Evolutionary conservation across 2,113 vertebrate genomes (phyloP).

Genomic region (Cinclus mexicanus): DNA sequence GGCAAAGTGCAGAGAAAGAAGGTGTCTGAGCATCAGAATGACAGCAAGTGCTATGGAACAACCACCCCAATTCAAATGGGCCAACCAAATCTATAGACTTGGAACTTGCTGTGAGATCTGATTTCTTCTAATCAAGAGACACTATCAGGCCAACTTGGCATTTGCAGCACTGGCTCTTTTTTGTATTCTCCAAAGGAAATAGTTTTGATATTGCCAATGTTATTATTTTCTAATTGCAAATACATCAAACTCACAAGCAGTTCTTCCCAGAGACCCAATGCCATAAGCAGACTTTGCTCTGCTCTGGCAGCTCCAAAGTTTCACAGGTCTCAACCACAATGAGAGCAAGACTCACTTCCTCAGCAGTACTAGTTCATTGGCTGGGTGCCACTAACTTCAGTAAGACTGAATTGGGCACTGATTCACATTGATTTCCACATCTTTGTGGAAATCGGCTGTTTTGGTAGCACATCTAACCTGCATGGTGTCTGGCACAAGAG

Average conservation of each 20-base stretch:
- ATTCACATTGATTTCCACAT: background rate
- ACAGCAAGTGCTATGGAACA: background rate
- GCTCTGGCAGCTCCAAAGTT: background rate
- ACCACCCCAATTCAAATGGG: background rate
- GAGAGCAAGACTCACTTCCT: background rate
- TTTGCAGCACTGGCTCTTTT: background rate
- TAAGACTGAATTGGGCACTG: background rate
- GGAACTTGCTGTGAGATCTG: background rate
- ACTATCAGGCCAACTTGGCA: background rate
- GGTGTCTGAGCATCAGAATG: background rate
- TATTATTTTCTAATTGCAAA: background rate
- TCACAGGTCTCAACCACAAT: background rate
- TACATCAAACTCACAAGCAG: background rate
- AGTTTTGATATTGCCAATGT: background rate
- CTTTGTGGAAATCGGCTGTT: background rate
- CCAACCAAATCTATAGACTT: background rate
- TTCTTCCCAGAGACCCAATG: background rate
- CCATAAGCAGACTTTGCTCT: background rate
- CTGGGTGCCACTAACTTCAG: background rate
- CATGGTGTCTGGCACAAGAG: background rate
- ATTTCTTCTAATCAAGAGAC: background rate
- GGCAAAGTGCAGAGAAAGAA: background rate
- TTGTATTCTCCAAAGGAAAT: background rate
- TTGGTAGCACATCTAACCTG: background rate
- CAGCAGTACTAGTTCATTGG: background rate